Evolutionary conservation across 2,113 vertebrate genomes (phyloP), one percentile per base, ranked within the genome.

Genomic region (Hippocampus barbouri): DNA sequence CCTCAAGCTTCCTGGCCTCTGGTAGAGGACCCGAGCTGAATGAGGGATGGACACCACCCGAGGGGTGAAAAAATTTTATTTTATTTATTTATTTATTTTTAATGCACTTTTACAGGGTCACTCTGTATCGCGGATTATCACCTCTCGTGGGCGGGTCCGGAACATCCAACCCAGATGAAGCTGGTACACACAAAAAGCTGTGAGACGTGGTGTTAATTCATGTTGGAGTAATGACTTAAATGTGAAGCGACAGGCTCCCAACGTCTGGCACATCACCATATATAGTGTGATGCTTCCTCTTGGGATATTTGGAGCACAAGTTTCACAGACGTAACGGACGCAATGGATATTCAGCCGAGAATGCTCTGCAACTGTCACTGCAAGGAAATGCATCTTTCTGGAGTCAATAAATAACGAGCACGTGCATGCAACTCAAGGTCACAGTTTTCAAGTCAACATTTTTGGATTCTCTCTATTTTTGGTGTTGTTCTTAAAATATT

Each of bases 271-370:
- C 38, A 56, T 16, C 34, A 73, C 25, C 30, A 6, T 45, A 66
- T 43, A 64, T 41, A 8, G 10, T 65, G 15, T 30, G 15, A 61
- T n/a, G 62, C 40, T 27, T 67, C 25, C 61, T 66, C 27, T 65
- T 56, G 53, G 14, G n/a, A 59, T 34, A 72, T 70, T 53, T 71
- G 27, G 61, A 65, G 60, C n/a, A 43, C 8, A 34, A 63, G 30
- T 79, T 74, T 71, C 70, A 76, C 65, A 73, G 23, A 66, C 43
- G 51, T 38, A 70, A 60, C n/a, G 53, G 2, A 66, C 40, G 51
- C 43, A 72, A 63, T 18, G 53, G 2, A 1, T 57, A 45, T 20
- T 70, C 70, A 61, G 71, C 68, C 76, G 51, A 23, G 69, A 74
- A 67, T 47, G 51, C 51, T 78, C 15, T 56, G 61, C 49, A 49